phyloP scores from a whole-genome alignment of 2,113 vertebrate species.

The Neogobius melanostomus region DNA sequence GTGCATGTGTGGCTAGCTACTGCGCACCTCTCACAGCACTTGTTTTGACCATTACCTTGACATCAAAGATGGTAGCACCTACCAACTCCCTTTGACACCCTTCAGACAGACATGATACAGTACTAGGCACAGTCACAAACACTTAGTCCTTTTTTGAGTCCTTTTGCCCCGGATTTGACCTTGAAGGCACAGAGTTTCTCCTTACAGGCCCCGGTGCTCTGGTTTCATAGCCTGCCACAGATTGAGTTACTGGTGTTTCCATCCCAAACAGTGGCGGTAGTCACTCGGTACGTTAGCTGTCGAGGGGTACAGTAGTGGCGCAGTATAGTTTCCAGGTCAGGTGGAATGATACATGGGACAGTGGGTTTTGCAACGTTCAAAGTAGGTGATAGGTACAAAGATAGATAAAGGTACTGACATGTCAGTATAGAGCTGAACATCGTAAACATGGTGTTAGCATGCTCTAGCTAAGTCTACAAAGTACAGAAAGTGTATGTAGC shows the following conservation, averaged over 20 bases:
- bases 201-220: constrained; percentile 33
- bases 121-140: constrained; percentile 26
- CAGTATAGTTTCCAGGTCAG: constrained; percentile 9
- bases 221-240: constrained; percentile 47
- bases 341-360: constrained; percentile 6
- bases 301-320: neutral
- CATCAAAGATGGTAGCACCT: constrained; percentile 7
- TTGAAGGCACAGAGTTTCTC: constrained; percentile 34
- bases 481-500: neutral
- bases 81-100: constrained; percentile 23
- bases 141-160: neutral
- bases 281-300: constrained; percentile 10
- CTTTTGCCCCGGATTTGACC: constrained; percentile 37
- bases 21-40: neutral
- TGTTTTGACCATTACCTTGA: neutral
- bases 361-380: constrained; percentile 34
- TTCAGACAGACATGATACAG: constrained; percentile 21
- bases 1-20: neutral
- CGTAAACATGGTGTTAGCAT: neutral
- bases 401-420: constrained; percentile 10
- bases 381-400: constrained; percentile 11
- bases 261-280: constrained; percentile 37
- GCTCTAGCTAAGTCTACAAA: neutral
- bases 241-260: constrained; percentile 52
- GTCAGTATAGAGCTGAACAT: neutral